phyloP scores from a whole-genome alignment of 2,797 vertebrate species.

The Lerista edwardsae region DNA sequence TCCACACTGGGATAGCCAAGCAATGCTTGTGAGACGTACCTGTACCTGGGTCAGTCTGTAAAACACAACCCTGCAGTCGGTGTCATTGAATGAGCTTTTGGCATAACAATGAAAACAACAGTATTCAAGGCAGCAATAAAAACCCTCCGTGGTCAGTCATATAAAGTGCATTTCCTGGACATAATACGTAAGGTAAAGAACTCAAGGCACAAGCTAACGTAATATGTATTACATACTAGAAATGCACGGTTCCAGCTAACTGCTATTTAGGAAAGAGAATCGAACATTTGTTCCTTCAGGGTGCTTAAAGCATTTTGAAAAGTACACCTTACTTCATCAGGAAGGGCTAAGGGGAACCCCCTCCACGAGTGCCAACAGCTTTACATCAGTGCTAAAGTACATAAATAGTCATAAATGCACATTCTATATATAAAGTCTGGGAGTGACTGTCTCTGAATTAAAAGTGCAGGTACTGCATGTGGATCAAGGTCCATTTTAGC shows the following conservation, averaged over 20 bases:
- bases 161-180: slow-evolving; percentile 82
- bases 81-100: slow-evolving; percentile 71
- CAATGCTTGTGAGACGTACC: slow-evolving; percentile 56
- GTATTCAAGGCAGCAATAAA: slow-evolving; percentile 80
- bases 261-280: slow-evolving; percentile 69
- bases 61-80: slow-evolving; percentile 49
- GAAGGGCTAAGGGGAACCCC: slow-evolving; percentile 75
- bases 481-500: slow-evolving; percentile 76
- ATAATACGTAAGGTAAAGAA: slow-evolving; percentile 81
- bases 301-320: slow-evolving; percentile 79
- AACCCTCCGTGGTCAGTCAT: slow-evolving; percentile 75
- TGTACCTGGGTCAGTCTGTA: slow-evolving; percentile 59
- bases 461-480: slow-evolving; percentile 74
- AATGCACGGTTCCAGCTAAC: slow-evolving; percentile 88
- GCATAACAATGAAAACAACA: slow-evolving; percentile 73
- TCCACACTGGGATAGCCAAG: slow-evolving; percentile 51
- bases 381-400: slow-evolving; percentile 78
- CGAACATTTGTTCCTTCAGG: slow-evolving; percentile 73
- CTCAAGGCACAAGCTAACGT: slow-evolving; percentile 84
- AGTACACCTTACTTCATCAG: slow-evolving; percentile 70
- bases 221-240: slow-evolving; percentile 84
- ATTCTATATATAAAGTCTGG: slow-evolving; percentile 73
- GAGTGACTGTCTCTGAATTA: slow-evolving; percentile 73
- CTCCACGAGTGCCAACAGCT: slow-evolving; percentile 74
- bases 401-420: slow-evolving; percentile 74